Base-by-base conservation (phyloP, 1,140 invertebrate genomes). In the Mercenaria mercenaria region DNA sequence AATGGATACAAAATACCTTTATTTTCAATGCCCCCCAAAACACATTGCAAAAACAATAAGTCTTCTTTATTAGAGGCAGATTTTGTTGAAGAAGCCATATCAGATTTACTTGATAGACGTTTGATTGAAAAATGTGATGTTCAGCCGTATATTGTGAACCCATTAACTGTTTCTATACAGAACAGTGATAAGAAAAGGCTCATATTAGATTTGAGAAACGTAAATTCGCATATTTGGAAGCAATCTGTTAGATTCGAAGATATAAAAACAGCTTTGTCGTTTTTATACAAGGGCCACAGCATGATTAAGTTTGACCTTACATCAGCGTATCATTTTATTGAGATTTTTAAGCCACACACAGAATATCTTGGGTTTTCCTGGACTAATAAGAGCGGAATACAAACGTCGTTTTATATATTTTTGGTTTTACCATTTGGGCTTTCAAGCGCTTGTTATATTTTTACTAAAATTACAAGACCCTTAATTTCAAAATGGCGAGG, bases 131-230 rank as follows among this genome's bases (percentile, higher is more conserved):
- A 37, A 37, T 77, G 85, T 43, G 29, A 43, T 37, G 43, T 61
- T 41, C 11, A 52, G 26, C 76, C 59, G 1, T 50, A 37, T 81
- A 52, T 89, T 52, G 87, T 89, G 13, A 82, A 89, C 52, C 64
- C 87, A 72, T 59, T 89, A 26, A 81, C 76, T 32, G 76, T 80
- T 80, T 81, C 87, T 18, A n/a, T 89, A 59, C 59, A 67, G 2
- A 69, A 37, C 32, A 74, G 13, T 23, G 34, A n/a, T 15, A 81
- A 77, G 69, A 77, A 87, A 77, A 76, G 84, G 23, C 56, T 86
- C 4, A 87, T 87, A 39, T 39, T 85, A 34, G 69, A 85, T 85
- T 39, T 85, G 61, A 76, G 72, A 77, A 43, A 39, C 34, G 74
- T 81, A 4, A 81, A 88, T 64, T 15, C 3, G 26, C 56, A 88